Percentiles rank a stretch among this genome's conserved stretches.
Evolutionary conservation across 2,797 vertebrate species (phyloP).

Genomic region (Melanotaenia maccullochi): DNA sequence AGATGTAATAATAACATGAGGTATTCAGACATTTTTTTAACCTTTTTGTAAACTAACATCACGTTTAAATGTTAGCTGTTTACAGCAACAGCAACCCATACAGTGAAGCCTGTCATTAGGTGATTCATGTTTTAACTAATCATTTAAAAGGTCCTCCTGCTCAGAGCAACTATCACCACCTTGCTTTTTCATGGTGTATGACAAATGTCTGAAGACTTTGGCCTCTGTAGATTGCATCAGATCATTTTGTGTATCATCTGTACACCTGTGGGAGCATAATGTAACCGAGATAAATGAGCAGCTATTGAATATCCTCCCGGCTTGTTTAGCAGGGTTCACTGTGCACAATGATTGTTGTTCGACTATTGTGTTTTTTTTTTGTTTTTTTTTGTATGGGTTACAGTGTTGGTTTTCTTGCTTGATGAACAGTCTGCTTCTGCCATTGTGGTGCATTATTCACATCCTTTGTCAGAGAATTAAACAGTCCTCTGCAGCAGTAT

Average conservation of each 20-base stretch:
- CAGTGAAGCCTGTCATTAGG: constrained; percentile 9
- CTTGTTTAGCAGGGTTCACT: constrained; percentile 16
- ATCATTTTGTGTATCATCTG: constrained; percentile 24
- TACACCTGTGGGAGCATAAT: constrained; percentile 10
- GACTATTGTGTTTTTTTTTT: not conserved
- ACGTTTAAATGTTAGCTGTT: not conserved
- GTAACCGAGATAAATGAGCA: constrained; percentile 32
- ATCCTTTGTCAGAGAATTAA: not conserved
- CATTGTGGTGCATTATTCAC: constrained; percentile 4
- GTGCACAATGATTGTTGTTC: constrained; percentile 19
- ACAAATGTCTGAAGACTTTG: constrained; percentile 8
- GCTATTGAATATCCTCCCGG: constrained; percentile 7
- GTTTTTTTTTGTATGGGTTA: not conserved
- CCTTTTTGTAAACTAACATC: not conserved
- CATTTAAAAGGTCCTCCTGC: constrained; percentile 4
- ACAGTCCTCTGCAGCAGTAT: not conserved
- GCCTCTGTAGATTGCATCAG: constrained; percentile 3
- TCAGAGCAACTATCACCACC: not conserved
- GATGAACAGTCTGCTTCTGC: constrained; percentile 25
- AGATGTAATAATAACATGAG: not conserved
- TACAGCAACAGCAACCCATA: not conserved
- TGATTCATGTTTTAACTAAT: constrained; percentile 4
- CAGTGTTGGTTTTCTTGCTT: constrained; percentile 15
- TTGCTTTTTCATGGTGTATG: not conserved
- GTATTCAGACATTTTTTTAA: not conserved